Conservation (phyloP, 2,113 vertebrate genomes). For the Dermatemys mawii region DNA sequence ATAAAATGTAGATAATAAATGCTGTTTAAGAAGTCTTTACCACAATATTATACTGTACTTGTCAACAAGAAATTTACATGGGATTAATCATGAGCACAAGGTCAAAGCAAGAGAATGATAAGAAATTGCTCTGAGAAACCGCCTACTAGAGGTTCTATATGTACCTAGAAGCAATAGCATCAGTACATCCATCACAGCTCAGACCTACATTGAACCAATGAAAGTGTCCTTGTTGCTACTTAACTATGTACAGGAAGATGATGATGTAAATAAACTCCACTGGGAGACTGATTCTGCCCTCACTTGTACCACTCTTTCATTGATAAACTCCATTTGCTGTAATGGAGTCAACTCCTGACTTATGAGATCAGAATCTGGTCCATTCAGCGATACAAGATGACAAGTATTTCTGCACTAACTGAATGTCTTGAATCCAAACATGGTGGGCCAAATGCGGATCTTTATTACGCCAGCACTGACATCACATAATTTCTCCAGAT, state of each 20-base stretch:
- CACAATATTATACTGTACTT: not conserved
- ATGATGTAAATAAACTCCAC: not conserved
- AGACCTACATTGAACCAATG: not conserved
- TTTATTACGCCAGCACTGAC: not conserved
- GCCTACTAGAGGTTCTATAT: not conserved
- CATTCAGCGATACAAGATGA: not conserved
- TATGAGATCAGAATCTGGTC: not conserved
- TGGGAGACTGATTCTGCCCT: not conserved
- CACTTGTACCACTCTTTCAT: not conserved
- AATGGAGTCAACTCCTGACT: not conserved
- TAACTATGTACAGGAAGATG: not conserved
- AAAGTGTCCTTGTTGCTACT: not conserved
- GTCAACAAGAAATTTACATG: not conserved
- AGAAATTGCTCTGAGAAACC: not conserved
- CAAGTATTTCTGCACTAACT: not conserved
- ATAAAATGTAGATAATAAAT: not conserved
- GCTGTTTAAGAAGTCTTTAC: not conserved
- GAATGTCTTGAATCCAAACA: not conserved
- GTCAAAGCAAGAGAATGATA: not conserved
- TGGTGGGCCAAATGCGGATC: not conserved
- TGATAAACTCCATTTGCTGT: not conserved
- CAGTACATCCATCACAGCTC: not conserved
- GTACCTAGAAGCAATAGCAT: not conserved
- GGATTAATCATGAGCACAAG: not conserved
- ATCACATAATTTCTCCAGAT: not conserved